Conservation (phyloP, 2,797 vertebrate species). For the Corythornis leucogaster region DNA sequence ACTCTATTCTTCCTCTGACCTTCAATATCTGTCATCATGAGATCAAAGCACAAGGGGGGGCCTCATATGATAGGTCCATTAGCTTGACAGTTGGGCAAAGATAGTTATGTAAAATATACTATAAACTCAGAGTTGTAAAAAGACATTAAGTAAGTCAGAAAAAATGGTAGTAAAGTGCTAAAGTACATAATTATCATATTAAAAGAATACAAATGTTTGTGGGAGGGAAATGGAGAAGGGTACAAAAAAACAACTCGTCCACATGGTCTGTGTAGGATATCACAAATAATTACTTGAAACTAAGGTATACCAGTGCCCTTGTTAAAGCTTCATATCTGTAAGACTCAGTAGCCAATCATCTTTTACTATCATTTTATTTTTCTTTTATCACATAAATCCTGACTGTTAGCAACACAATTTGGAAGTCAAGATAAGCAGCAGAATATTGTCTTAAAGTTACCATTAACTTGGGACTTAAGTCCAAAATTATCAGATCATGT, state of each 20-base stretch:
- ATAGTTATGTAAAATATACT: neutral
- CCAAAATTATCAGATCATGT: neutral
- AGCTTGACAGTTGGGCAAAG: slow-evolving; percentile 10
- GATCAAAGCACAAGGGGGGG: slow-evolving; percentile 52
- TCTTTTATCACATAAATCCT: neutral
- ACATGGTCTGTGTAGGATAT: neutral
- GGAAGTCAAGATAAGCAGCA: neutral
- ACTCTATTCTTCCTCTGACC: slow-evolving; percentile 11
- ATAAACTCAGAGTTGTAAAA: neutral
- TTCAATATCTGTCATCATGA: slow-evolving; percentile 36
- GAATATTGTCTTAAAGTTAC: neutral
- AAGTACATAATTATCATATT: neutral
- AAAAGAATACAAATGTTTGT: neutral
- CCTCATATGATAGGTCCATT: slow-evolving; percentile 24
- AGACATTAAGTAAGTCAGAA: neutral
- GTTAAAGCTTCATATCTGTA: neutral
- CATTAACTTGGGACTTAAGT: neutral
- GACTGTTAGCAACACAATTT: neutral
- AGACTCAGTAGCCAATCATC: neutral
- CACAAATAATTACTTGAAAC: neutral
- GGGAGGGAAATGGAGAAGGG: neutral
- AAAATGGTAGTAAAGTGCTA: neutral
- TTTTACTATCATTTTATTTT: neutral
- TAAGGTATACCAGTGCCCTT: neutral
- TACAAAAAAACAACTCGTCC: neutral